phyloP scores from a whole-genome alignment of 2,888 invertebrate genomes.

The Leptinotarsa tumamoca region DNA sequence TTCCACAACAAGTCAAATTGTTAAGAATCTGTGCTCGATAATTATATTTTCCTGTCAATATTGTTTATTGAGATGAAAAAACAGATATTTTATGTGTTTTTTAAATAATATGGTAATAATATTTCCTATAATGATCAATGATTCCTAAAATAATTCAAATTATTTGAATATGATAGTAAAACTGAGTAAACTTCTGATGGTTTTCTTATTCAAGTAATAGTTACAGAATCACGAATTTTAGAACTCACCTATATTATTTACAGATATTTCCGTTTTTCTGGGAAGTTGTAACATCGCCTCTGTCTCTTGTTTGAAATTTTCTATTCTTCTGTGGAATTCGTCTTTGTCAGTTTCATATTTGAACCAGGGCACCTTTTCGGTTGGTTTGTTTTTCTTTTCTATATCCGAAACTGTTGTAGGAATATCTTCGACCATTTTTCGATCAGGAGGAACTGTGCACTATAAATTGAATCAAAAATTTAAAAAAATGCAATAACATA shows the following conservation, averaged over 20 bases:
- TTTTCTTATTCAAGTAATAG: neutral
- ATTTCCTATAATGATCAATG: too few relatives aligned
- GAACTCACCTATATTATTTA: conserved; percentile 53
- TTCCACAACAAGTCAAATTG: too few relatives aligned
- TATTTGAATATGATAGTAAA: too few relatives aligned
- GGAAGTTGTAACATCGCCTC: conserved; percentile 74
- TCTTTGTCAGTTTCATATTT: conserved; percentile 72
- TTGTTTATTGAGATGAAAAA: too few relatives aligned
- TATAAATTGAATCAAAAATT: conserved; percentile 39
- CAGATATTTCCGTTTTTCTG: conserved; percentile 58
- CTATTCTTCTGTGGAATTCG: conserved; percentile 74
- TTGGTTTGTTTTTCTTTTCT: conserved; percentile 54
- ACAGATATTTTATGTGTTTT: too few relatives aligned
- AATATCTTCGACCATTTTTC: conserved; percentile 53
- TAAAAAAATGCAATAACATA: too few relatives aligned
- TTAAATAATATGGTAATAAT: too few relatives aligned
- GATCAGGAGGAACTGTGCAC: conserved; percentile 54
- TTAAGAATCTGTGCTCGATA: too few relatives aligned
- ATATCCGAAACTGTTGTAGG: conserved; percentile 62
- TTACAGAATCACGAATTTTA: neutral
- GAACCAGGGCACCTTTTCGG: conserved; percentile 68
- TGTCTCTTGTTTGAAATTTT: conserved; percentile 82
- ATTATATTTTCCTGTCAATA: too few relatives aligned
- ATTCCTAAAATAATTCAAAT: too few relatives aligned
- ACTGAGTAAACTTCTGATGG: too few relatives aligned